Percentiles rank a stretch among this genome's conserved stretches.
Evolutionary conservation across 2,113 vertebrate species (phyloP).

Genomic region (Hippoglossus stenolepis): DNA sequence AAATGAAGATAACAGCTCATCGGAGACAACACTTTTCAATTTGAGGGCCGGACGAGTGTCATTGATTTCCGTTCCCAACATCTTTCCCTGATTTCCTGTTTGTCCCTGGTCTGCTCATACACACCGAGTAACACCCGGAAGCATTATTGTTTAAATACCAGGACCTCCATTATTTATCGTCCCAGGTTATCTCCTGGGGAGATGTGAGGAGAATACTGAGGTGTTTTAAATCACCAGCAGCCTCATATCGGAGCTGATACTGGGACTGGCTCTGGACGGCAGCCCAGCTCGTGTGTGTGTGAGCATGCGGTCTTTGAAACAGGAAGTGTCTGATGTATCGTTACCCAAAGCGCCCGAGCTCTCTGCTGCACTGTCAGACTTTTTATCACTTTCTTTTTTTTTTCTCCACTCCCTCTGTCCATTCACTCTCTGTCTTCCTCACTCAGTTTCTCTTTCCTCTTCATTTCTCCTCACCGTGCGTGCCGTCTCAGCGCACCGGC

Average conservation of each 20-base stretch:
- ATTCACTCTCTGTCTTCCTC: conserved; percentile 1
- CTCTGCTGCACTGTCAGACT: conserved; percentile 19
- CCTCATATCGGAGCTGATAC: conserved; percentile 44
- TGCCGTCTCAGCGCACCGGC: conserved; percentile 62
- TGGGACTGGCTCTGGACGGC: conserved; percentile 12
- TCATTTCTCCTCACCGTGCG: background rate
- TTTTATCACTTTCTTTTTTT: background rate
- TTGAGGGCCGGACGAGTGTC: conserved; percentile 32
- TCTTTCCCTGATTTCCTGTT: conserved; percentile 28
- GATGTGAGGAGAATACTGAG: conserved; percentile 27
- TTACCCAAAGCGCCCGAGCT: conserved; percentile 20
- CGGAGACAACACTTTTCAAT: conserved; percentile 48
- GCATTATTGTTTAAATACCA: conserved; percentile 32
- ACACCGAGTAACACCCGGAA: conserved; percentile 12
- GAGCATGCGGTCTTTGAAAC: conserved; percentile 21
- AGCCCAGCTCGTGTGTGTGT: conserved; percentile 27
- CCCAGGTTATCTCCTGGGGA: conserved; percentile 28
- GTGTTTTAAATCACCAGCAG: conserved; percentile 33
- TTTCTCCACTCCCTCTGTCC: background rate
- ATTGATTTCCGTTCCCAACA: conserved; percentile 44
- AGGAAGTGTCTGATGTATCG: conserved; percentile 60
- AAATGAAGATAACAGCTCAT: conserved; percentile 43
- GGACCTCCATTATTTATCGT: conserved; percentile 29
- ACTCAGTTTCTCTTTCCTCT: background rate
- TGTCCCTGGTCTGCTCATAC: conserved; percentile 3